Evolutionary conservation across 2,888 invertebrate genomes (phyloP), one percentile per base, ranked within the genome.

Genomic region (Ophion obscuratus): DNA sequence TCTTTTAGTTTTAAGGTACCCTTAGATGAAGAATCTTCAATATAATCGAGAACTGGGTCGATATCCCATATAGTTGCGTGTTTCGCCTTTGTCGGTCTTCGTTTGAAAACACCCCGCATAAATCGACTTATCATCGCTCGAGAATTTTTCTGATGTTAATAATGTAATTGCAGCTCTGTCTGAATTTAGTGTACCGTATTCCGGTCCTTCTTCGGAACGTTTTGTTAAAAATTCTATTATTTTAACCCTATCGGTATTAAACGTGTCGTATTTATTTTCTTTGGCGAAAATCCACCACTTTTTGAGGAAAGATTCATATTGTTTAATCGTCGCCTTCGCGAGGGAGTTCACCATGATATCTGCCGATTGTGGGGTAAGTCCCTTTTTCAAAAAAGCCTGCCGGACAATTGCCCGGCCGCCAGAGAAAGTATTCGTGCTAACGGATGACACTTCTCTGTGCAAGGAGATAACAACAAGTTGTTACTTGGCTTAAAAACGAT

Each of bases 11-110:
- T 36, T 2, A 36, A 36, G 36, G 36, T 36, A 36, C 36, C 36
- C 36, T 36, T 36, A 36, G 36, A 36, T 36, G 36, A 36, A 36
- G 5, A 36, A 36, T 66, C 0, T 57, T 77, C 67, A 3, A 67
- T 59, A 77, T 77, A 67, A 47, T 67, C 31, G 36, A 20, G 27
- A n/a, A 81, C 81, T 11, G 86, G 77, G n/a, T 71, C 64, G 9
- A 91, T 88, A 75, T 92, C 89, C 91, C 91, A 92, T 4, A 85
- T 90, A 6, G 75, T 61, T 53, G 90, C 78, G 81, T 92, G 89
- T 78, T 81, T 89, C 6, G 88, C 36, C 2, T 14, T 36, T 36
- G 79, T 67, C 85, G 83, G 89, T 81, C 85, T 64, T 53, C 66
- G 11, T 17, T 20, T 74, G n/a, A 74, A 74, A 9, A 74, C 74